Evolutionary conservation across 1,140 invertebrate genomes (phyloP).

Genomic region (Rhopalosiphum maidis): DNA sequence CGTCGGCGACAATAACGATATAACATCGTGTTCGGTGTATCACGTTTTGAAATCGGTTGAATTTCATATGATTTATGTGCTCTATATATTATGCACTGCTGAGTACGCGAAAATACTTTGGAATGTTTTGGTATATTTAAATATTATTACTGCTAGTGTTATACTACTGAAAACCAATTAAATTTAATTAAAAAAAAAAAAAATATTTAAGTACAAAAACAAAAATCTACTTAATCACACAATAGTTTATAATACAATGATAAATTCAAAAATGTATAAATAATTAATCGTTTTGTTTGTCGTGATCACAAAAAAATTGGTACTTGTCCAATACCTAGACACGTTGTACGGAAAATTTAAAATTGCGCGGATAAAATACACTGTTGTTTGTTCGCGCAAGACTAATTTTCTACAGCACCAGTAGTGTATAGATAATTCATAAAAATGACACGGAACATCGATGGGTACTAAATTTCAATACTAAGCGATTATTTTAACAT

Average conservation of each 20-base stretch:
- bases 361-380: neutral
- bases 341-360: neutral
- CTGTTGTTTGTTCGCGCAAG: neutral
- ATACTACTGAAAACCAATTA: too few species aligned
- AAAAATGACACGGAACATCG: neutral
- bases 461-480: neutral
- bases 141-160: too few species aligned
- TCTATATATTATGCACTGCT: neutral
- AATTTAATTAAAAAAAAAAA: too few species aligned
- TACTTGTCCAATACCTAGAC: neutral
- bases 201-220: too few species aligned
- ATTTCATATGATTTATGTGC: neutral
- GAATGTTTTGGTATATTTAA: too few species aligned
- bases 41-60: neutral
- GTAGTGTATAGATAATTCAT: neutral
- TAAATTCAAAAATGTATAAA: too few species aligned
- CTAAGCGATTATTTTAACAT: neutral
- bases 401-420: neutral
- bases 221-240: too few species aligned
- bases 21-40: neutral
- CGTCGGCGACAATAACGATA: neutral
- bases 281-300: neutral
- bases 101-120: too few species aligned
- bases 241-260: too few species aligned
- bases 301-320: neutral